A percentile compares a stretch with the other conserved stretches of the same genome.
Conservation (phyloP, 2,113 vertebrate species). For the Hyla sarda region DNA sequence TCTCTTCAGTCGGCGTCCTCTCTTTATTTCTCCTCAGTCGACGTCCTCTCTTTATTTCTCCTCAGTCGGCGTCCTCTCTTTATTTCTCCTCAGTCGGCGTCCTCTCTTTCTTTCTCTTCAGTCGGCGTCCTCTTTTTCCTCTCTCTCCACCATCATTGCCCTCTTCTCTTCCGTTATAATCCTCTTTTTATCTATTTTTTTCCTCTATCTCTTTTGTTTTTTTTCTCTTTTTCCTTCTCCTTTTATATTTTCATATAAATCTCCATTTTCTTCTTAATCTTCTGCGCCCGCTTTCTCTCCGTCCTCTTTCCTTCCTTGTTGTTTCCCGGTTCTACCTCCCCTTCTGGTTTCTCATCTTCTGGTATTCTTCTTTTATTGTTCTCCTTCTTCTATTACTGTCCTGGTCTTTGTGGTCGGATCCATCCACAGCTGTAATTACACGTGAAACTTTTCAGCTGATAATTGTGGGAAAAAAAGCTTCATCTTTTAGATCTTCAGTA, state of each 20-base stretch:
- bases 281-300: neutral
- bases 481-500: neutral
- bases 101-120: neutral
- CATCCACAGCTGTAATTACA: neutral
- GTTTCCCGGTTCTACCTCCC: neutral
- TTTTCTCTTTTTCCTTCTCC: too few relatives aligned
- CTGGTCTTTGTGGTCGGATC: neutral
- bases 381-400: neutral
- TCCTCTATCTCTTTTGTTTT: neutral
- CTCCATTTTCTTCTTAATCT: neutral
- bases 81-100: neutral
- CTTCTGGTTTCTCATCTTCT: neutral
- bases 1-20: neutral
- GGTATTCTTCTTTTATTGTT: neutral
- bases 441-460: neutral
- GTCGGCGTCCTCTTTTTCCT: neutral
- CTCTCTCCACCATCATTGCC: too few relatives aligned
- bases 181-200: neutral
- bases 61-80: neutral
- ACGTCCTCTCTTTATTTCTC: neutral
- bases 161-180: neutral
- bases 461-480: neutral
- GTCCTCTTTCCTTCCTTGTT: neutral
- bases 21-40: neutral
- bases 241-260: too few relatives aligned